Conservation (phyloP, 2,888 invertebrate species). For the Drosophila neoperkinsi region DNA sequence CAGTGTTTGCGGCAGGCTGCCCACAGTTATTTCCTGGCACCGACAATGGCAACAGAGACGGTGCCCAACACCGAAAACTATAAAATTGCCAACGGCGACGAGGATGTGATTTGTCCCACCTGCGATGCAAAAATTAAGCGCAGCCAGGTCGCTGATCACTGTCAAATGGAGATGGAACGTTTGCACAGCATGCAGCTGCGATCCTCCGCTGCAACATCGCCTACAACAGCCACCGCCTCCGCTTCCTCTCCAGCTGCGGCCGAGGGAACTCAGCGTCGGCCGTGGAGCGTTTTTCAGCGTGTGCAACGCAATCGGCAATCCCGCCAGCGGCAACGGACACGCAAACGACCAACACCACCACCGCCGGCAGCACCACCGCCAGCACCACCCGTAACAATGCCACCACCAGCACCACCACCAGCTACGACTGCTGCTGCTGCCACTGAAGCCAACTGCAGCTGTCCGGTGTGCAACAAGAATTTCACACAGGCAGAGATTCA, state of each 20-base stretch:
- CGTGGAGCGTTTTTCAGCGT: slow-evolving; percentile 91
- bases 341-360: slow-evolving; percentile 86
- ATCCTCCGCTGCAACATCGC: slow-evolving; percentile 2
- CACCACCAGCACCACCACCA: slow-evolving; percentile 15
- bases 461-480: slow-evolving; percentile 93
- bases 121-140: slow-evolving; percentile 94
- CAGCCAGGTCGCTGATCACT: slow-evolving; percentile 93
- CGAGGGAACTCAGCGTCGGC: slow-evolving; percentile 52
- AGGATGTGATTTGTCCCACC: slow-evolving; percentile 91
- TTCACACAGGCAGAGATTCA: slow-evolving; percentile 90
- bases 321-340: slow-evolving; percentile 87
- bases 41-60: slow-evolving; percentile 67
- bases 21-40: slow-evolving; percentile 23
- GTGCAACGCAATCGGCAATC: slow-evolving; percentile 91
- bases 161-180: slow-evolving; percentile 91
- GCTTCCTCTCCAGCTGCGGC: slow-evolving; percentile 9
- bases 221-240: slow-evolving; percentile 15
- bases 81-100: slow-evolving; percentile 50
- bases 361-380: slow-evolving; percentile 19
- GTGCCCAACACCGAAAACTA: slow-evolving; percentile 65
- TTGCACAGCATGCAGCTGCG: slow-evolving; percentile 83
- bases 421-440: slow-evolving; percentile 17
- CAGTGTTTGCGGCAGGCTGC: slow-evolving; percentile 18
- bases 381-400: slow-evolving; percentile 14
- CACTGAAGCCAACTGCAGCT: slow-evolving; percentile 86